Evolutionary conservation across 1,140 invertebrate genomes (phyloP), one percentile per base, ranked within the genome.

Genomic region (Lepidurus arcticus): DNA sequence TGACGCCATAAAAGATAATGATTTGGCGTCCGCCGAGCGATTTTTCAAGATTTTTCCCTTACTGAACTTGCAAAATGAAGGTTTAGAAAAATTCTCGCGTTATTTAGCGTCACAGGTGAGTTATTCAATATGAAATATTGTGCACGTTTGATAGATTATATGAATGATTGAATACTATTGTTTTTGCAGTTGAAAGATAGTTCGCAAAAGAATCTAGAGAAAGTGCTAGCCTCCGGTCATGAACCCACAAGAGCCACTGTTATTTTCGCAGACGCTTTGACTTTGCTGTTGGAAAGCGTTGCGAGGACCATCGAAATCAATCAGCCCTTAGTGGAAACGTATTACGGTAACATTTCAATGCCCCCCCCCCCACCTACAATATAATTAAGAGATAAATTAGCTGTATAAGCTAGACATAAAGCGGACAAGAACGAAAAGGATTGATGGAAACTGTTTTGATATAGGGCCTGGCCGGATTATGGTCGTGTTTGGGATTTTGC

Each of bases 21-120:
- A 99, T 86, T 88, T 93, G 26, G 93, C 93, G 5, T 94, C 94
- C 4, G 93, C 98, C 21, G 97, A 99, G 83, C 85, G 97, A 80
- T 97, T 98, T 85, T 99, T 99, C 84, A 99, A 99, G 86, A 92
- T 99, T 82, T 99, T 99, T 86, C 98, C 98, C 2, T 87, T 99
- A 34, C 87, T 99, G 6, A 95, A 94, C 73, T 92, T 96, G 86
- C 93, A 98, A 80, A 89, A 93, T 73, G 94, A 95, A 83, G 98
- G 98, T 0, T 88, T 99, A 1, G 90, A 91, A 79, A 92, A 96
- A 82, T 98, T 98, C 84, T 94, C 95, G n/a, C 89, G 89, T 26
- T 98, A 97, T 85, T 88, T 99, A 4, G 75, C 79, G 7, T n/a
- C 73, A n/a, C 78, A 78, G 44, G 78, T 78, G 16, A 34, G 16